Conservation (phyloP, 2,888 invertebrate species). For the Cephus pulcher region DNA sequence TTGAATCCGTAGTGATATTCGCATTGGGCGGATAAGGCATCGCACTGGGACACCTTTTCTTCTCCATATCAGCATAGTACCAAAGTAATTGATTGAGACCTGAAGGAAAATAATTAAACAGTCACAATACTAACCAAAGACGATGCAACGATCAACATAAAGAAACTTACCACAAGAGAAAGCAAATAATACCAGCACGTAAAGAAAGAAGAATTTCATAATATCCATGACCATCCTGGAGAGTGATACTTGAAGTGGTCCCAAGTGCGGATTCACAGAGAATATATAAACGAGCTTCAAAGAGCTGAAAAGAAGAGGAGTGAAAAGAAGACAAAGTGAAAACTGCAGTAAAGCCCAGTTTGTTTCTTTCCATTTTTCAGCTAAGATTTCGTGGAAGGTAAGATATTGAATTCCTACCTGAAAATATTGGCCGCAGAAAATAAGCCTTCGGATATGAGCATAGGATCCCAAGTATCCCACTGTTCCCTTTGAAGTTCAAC, state of each 20-base stretch:
- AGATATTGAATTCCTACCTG: constrained; percentile 66
- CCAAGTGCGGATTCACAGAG: constrained; percentile 96
- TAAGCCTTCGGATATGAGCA: constrained; percentile 94
- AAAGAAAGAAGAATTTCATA: constrained; percentile 95
- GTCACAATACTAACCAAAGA: neutral
- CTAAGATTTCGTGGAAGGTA: neutral
- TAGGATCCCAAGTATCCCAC: constrained; percentile 99
- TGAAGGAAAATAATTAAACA: constrained; percentile 50
- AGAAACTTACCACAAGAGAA: constrained; percentile 89
- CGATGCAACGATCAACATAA: neutral
- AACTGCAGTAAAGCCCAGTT: neutral
- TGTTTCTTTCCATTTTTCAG: neutral
- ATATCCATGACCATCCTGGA: constrained; percentile 96
- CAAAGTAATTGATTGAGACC: constrained; percentile 86
- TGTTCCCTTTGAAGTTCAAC: constrained; percentile 82
- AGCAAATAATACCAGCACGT: constrained; percentile 91
- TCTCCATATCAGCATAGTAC: constrained; percentile 94
- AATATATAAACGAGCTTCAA: constrained; percentile 97
- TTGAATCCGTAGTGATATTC: constrained; percentile 71
- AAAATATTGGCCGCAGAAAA: constrained; percentile 99
- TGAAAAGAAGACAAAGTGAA: constrained; percentile 5
- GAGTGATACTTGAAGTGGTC: constrained; percentile 94
- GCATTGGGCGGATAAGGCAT: constrained; percentile 54
- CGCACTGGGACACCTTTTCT: constrained; percentile 78
- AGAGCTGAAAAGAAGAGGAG: constrained; percentile 74